Percentiles rank a stretch among this genome's conserved stretches.
These are phyloP conservation scores for Hirudinaria manillensis DNA, from an alignment of 2,888 invertebrate species.

Conservation along the genomic window DNA sequence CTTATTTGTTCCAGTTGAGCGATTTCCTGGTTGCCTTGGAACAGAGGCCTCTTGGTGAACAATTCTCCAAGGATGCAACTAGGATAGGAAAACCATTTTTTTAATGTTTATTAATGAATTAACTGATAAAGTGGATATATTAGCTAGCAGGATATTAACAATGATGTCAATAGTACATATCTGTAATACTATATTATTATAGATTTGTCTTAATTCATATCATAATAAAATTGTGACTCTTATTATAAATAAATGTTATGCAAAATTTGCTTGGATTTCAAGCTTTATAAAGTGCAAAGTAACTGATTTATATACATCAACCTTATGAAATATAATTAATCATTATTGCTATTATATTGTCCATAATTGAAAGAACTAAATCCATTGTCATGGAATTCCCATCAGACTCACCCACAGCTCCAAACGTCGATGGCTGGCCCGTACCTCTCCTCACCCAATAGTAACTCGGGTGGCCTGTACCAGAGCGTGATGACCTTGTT, in stretches of 20 bases:
- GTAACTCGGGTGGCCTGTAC: conserved; percentile 94
- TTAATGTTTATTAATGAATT: not conserved
- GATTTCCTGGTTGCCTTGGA: conserved; percentile 87
- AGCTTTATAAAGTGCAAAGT: no score
- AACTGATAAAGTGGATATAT: not conserved
- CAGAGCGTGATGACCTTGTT: conserved; percentile 98
- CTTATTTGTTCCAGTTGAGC: conserved; percentile 90
- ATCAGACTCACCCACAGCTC: conserved; percentile 75
- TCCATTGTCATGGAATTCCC: no score
- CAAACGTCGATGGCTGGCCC: conserved; percentile 97
- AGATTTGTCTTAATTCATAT: no score
- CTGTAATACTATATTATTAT: no score
- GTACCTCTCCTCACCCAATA: conserved; percentile 92
- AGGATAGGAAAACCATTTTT: conserved; percentile 35
- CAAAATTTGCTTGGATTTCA: no score
- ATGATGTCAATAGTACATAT: not conserved
- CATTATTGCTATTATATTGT: no score
- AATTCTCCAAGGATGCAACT: conserved; percentile 92
- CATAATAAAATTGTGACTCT: no score
- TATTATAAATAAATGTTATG: no score
- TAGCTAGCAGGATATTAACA: not conserved
- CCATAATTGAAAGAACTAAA: no score
- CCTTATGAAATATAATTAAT: no score
- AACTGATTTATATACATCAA: no score
- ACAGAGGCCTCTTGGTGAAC: conserved; percentile 88